Evolutionary conservation across 2,113 vertebrate species (phyloP), one percentile per base, ranked within the genome.

Genomic region (Theropithecus gelada): DNA sequence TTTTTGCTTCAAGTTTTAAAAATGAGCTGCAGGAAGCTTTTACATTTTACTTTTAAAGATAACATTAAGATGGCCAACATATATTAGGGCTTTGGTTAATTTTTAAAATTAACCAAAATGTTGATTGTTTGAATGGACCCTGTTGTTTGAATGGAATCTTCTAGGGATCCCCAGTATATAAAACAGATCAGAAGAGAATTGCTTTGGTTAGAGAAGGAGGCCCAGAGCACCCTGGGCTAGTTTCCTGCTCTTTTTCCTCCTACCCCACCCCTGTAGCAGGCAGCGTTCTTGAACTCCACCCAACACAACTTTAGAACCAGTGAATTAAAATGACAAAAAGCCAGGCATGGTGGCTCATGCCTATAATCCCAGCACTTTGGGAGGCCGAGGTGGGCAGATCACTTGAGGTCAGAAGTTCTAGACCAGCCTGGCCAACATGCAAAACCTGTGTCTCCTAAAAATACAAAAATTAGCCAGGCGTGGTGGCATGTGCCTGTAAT

Each of bases 1-100:
- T 57, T 52, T 68, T 95, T 86, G 17, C 32, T n/a, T 35, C 17
- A 66, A 17, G 23, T 94, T 90, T 97, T 90, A 40, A 96, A 97
- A 92, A 80, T 43, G 23, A 93, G 30, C 14, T 0, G 3, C 13
- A 64, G 50, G 35, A 87, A 81, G 35, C 9, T 35, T 91, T 57
- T 50, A 80, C 81, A 86, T 92, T 96, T 93, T 91, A 66, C 48
- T 82, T 93, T 57, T n/a, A 45, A 73, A 92, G 52, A 66, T 82
- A 83, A 82, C 48, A 91, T 80, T 75, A 35, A 40, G 48, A 92
- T 35, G 59, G 40, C 12, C 23, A 35, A 17, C 6, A 38, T 90
- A 27, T 35, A 8, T n/a, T 82, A 45, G 4, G n/a, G 23, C 25
- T 66, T 88, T 64, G 27, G 11, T 92, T 89, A 81, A 55, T 25